Evolutionary conservation across 2,113 vertebrate genomes (phyloP), one percentile per base, ranked within the genome.

Genomic region (Rhinoderma darwinii): DNA sequence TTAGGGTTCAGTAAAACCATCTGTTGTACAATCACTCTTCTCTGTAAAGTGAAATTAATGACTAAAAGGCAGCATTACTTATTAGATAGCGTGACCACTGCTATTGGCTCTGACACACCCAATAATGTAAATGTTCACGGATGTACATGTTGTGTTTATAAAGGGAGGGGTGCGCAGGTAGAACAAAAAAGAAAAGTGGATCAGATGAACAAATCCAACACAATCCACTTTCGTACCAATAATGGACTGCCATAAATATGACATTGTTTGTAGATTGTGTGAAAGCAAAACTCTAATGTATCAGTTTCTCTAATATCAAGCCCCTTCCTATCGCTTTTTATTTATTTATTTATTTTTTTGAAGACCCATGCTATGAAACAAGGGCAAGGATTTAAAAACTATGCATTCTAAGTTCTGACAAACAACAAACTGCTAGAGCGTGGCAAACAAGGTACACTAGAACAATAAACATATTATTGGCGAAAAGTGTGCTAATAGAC

Each of bases 1-100:
- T 61, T 27, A 61, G 59, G 59, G 30, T 61, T 61, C 59, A 61
- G n/a, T 27, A 61, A 61, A 61, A 61, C 59, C 59, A 61, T 61
- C n/a, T 61, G 59, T 61, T 61, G n/a, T 61, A 61, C 6, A 61
- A 61, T 61, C 59, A 61, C 59, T 61, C 25, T 61, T 25, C 25
- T 11, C 56, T 59, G 56, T 59, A 61, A 15, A 39, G 35, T 32
- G 35, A 9, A 35, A 17, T 25, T 39, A 73, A 73, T 73, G 35
- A 41, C 68, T 72, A 37, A 72, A n/a, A 32, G 20, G 17, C 59
- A 61, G 59, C 59, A 61, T 61, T 61, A 61, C 59, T 27, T 61
- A 61, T 61, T 8, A 54, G 51, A 54, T 59, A 61, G 59, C 59
- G 27, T 61, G 9, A 61, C 59, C 30, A n/a, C 25, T 10, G 59